These are phyloP conservation scores for Taurulus bubalis DNA, from an alignment of 2,113 vertebrate genomes.

Conservation along the genomic window DNA sequence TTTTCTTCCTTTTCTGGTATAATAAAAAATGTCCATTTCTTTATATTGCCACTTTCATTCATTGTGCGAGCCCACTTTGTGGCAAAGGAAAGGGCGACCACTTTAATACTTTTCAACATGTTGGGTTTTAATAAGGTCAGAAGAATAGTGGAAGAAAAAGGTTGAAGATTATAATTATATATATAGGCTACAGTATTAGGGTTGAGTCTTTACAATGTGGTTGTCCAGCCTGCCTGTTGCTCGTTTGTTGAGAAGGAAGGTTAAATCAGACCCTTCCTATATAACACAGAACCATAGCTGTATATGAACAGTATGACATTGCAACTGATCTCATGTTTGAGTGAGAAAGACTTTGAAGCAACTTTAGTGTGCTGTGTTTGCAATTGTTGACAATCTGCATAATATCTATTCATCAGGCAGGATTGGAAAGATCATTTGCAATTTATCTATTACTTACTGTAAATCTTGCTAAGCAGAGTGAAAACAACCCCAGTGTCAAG, in stretches of 20 bases:
- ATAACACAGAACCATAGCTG: neutral
- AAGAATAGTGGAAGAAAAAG: neutral
- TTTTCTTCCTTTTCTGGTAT: neutral
- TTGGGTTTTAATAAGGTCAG: conserved; percentile 11
- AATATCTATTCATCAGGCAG: conserved; percentile 17
- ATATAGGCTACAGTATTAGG: neutral
- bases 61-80: neutral
- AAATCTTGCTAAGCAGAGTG: conserved; percentile 41
- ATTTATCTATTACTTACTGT: conserved; percentile 32
- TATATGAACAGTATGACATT: neutral
- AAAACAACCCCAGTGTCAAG: conserved; percentile 29
- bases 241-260: neutral
- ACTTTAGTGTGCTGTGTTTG: conserved; percentile 3
- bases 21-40: neutral
- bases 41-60: neutral
- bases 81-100: neutral
- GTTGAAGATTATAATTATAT: neutral
- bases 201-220: neutral
- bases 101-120: neutral
- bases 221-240: neutral
- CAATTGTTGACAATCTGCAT: conserved; percentile 14
- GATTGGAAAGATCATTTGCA: conserved; percentile 29
- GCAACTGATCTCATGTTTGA: conserved; percentile 11
- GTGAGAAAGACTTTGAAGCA: neutral
- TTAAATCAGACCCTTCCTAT: neutral